Percentiles rank a stretch among this genome's conserved stretches.
Evolutionary conservation across 2,888 invertebrate genomes (phyloP).

Genomic region (Temnothorax ravouxi): DNA sequence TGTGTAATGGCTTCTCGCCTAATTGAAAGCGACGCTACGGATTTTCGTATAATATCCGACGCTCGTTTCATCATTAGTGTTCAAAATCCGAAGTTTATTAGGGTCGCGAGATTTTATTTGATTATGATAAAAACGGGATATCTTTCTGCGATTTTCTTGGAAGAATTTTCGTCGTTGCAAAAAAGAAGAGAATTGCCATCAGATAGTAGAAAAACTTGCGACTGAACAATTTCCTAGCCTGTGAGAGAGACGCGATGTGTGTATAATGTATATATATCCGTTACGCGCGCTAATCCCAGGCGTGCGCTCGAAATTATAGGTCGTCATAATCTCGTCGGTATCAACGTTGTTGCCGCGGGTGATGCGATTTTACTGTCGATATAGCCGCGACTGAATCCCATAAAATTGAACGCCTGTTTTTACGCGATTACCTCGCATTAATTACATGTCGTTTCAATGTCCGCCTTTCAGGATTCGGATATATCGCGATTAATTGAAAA

Average conservation of each 20-base stretch:
- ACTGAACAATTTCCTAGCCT: constrained; percentile 49
- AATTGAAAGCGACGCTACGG: constrained; percentile 10
- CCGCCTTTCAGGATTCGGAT: constrained; percentile 8
- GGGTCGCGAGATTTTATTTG: background rate
- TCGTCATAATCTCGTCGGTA: constrained; percentile 60
- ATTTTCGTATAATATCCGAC: constrained; percentile 8
- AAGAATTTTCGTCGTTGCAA: background rate
- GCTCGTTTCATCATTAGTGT: background rate
- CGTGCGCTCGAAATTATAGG: constrained; percentile 63
- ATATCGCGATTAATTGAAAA: background rate
- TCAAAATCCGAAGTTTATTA: constrained; percentile 4
- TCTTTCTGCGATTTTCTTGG: background rate
- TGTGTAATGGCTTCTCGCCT: constrained; percentile 19
- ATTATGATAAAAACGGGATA: background rate
- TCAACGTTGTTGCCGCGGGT: constrained; percentile 64
- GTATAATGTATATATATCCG: constrained; percentile 1
- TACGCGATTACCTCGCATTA: constrained; percentile 61
- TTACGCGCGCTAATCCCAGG: constrained; percentile 29
- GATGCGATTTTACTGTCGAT: constrained; percentile 66
- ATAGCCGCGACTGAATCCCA: constrained; percentile 19
- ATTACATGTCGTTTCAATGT: constrained; percentile 32
- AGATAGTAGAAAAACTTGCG: background rate
- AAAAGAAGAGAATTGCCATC: background rate
- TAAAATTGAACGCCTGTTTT: constrained; percentile 48
- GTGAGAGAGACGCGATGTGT: background rate